Base-by-base conservation (phyloP, 2,797 vertebrate species). In the Sebastes minor region DNA sequence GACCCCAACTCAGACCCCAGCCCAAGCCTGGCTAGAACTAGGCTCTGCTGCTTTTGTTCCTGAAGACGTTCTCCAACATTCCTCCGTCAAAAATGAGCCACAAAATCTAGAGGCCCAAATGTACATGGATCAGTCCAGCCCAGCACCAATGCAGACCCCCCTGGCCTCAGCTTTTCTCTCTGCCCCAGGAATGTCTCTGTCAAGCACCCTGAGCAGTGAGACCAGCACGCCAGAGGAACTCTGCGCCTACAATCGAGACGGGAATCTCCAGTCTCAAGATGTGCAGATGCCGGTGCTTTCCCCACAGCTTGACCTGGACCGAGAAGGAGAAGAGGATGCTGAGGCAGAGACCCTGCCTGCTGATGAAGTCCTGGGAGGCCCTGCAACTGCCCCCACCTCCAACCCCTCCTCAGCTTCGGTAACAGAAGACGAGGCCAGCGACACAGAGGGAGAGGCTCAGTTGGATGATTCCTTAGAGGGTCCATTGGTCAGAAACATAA, bases 141-240 rank as follows among this genome's bases (percentile, higher is more conserved):
- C 32, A 7, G 33, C 53, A 18, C 79, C 61, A 4, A 73, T 86
- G 84, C 88, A 84, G 66, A 78, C 28, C 6, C 30, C 28, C n/a
- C 32, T 76, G 18, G 53, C 64, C 57, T 71, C 57, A 2, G 60
- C 73, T 62, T 28, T 83, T 20, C 30, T 32, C n/a, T 67, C 83
- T 46, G 70, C 78, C 14, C 75, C 80, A 16, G 86, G 82, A 42
- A 88, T 90, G 66, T 95, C 94, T 76, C 87, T 91, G 35, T 96
- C 95, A 18, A 96, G 93, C 68, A 96, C 95, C 1, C 60, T 96
- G 69, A 96, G 95, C 88, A 96, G 95, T 13, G 95, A 95, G 76
- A 94, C 94, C 2, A 96, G 95, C 87, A 96, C 95, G 0, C 95
- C 96, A 0, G 96, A 97, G 81, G 96, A 97, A 52, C 86, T 95